Conservation (phyloP, 2,797 vertebrate genomes). For the Hippoglossus hippoglossus region DNA sequence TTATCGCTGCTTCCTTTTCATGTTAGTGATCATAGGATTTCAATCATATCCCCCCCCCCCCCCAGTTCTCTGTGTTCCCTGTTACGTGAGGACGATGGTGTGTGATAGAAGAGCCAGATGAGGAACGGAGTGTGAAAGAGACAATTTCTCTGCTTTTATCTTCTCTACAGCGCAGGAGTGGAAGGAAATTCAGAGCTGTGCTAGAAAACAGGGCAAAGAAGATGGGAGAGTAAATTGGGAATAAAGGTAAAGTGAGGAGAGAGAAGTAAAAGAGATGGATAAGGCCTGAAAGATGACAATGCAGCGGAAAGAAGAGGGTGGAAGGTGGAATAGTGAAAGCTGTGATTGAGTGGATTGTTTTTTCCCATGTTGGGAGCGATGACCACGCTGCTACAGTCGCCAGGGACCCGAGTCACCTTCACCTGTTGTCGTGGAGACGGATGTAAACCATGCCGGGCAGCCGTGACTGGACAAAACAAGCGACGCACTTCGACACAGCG, state of each 20-base stretch:
- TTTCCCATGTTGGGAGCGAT: slow-evolving; percentile 15
- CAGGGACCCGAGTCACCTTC: slow-evolving; percentile 12
- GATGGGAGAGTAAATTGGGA: neutral
- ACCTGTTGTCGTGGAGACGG: slow-evolving; percentile 32
- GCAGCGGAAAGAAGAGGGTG: neutral
- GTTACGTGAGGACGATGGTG: neutral
- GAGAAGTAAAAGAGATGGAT: neutral
- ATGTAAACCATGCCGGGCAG: slow-evolving; percentile 5
- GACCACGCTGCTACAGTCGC: slow-evolving; percentile 7
- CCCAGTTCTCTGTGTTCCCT: neutral
- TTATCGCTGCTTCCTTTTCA: neutral
- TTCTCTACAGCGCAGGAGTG: neutral
- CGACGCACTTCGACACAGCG: too few relatives aligned
- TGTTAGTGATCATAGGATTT: neutral
- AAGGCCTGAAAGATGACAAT: neutral
- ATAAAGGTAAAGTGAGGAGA: neutral
- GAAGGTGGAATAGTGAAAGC: neutral
- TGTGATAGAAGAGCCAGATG: neutral
- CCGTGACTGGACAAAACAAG: neutral
- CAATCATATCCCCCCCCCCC: neutral
- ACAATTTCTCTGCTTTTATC: slow-evolving; percentile 3
- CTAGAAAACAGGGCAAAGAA: neutral
- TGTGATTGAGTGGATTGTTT: slow-evolving; percentile 5
- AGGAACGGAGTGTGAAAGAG: neutral
- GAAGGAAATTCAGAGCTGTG: neutral